Conservation (phyloP, 2,113 vertebrate species). For the Electrona antarctica region DNA sequence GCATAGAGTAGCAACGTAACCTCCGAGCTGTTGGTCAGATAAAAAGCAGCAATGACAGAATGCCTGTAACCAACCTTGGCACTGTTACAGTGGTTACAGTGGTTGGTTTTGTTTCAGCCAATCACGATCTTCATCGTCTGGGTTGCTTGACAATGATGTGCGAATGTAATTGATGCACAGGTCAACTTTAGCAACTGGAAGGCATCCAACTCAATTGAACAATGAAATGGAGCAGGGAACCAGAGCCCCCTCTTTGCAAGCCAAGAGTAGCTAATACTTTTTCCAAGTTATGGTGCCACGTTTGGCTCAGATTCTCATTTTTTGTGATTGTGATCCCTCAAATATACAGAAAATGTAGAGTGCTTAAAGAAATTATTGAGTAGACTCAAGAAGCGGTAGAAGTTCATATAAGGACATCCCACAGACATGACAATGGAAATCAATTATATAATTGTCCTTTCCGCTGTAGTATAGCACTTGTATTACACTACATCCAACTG, state of each 20-base stretch:
- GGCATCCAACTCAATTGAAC: conserved; percentile 33
- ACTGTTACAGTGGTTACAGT: conserved; percentile 2
- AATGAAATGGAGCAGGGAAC: conserved; percentile 35
- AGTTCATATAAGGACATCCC: too few species aligned
- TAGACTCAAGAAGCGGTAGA: background rate
- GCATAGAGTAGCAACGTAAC: conserved; percentile 6
- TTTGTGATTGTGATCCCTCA: background rate
- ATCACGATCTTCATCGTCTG: conserved; percentile 19
- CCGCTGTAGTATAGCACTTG: too few species aligned
- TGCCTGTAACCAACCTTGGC: conserved; percentile 18
- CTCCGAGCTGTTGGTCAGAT: background rate
- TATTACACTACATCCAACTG: too few species aligned
- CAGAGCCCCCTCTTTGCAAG: conserved; percentile 22
- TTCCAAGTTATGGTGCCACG: conserved; percentile 38
- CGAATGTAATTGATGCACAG: conserved; percentile 39
- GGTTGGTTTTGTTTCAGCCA: conserved; percentile 22
- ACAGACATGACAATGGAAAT: too few species aligned
- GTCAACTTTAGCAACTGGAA: conserved; percentile 42
- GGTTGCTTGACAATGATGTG: conserved; percentile 5
- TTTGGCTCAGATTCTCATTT: conserved; percentile 9
- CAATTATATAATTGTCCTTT: too few species aligned
- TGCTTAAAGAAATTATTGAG: background rate
- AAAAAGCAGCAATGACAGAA: conserved; percentile 23
- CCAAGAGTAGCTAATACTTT: conserved; percentile 24
- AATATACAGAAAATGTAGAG: background rate